These are phyloP conservation scores for Morphnarchus princeps DNA, from an alignment of 2,113 vertebrate species.

Conservation along the genomic window DNA sequence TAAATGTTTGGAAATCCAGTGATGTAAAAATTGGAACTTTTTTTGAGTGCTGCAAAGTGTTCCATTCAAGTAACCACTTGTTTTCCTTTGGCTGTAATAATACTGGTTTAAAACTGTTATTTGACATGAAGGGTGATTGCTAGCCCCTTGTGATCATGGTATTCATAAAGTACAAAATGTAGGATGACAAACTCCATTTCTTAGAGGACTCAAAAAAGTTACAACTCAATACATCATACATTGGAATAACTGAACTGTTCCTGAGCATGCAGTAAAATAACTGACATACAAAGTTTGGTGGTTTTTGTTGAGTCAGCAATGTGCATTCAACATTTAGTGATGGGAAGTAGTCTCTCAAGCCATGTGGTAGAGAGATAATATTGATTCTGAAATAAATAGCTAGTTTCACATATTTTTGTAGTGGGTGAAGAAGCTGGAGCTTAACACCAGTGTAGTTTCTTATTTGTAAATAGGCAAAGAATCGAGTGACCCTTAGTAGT, in stretches of 20 bases:
- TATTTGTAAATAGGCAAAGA: not conserved
- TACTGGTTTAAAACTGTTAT: not conserved
- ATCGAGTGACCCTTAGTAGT: not conserved
- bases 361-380: not conserved
- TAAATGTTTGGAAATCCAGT: not conserved
- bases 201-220: not conserved
- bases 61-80: not conserved
- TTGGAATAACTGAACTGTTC: not conserved
- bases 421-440: not conserved
- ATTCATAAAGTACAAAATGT: not conserved
- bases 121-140: not conserved
- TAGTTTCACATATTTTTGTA: not conserved
- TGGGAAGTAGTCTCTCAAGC: not conserved
- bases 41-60: not conserved
- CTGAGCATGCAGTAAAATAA: not conserved
- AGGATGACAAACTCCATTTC: not conserved
- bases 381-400: not conserved
- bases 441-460: not conserved
- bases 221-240: accelerated
- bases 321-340: accelerated
- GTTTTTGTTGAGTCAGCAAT: not conserved
- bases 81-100: not conserved
- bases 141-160: not conserved
- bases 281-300: accelerated
- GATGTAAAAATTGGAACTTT: not conserved